Evolutionary conservation across 2,888 invertebrate species (phyloP), one percentile per base, ranked within the genome.

Genomic region (Trachelus tabidus): DNA sequence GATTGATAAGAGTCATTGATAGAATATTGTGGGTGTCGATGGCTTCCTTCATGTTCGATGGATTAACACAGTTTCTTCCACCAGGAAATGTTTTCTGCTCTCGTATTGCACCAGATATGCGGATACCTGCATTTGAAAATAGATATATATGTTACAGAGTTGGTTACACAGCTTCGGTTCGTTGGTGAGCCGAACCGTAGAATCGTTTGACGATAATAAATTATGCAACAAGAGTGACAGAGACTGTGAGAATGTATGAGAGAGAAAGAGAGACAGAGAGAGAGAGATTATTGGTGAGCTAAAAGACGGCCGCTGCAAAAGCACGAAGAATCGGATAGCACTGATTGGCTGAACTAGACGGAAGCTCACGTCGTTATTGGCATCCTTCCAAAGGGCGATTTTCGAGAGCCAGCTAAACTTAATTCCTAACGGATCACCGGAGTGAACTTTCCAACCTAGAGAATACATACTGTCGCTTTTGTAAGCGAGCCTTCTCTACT

Each of bases 321-420:
- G 56, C 23, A 56, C 56, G 23, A 56, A 56, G 56, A 56, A 56
- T 56, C 56, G 23, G 56, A 40, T 74, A 73, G 76, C 56, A 37
- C 37, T 31, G 35, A 73, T 40, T 37, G 34, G 56, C 71, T 68
- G 74, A 78, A 76, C 74, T 73, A 69, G 76, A 76, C 34, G n/a
- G 30, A 30, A n/a, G 76, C 35, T 77, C 69, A 35, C 35, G 77
- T 69, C 6, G 35, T 81, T 78, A 86, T 84, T 87, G 87, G 87
- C 85, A 68, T 33, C 75, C 75, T 77, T 79, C 86, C 86, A 87
- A 84, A 87, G 86, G 83, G 86, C 84, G 82, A 82, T 87, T 85
- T 85, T 87, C 82, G 80, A 82, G 79, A 80, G 81, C 74, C 77
- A 79, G 77, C 79, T 56, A 56, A 56, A 56, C 40, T 56, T 56